Evolutionary conservation across 2,113 vertebrate genomes (phyloP), one percentile per base, ranked within the genome.

Genomic region (Halcyon senegalensis): DNA sequence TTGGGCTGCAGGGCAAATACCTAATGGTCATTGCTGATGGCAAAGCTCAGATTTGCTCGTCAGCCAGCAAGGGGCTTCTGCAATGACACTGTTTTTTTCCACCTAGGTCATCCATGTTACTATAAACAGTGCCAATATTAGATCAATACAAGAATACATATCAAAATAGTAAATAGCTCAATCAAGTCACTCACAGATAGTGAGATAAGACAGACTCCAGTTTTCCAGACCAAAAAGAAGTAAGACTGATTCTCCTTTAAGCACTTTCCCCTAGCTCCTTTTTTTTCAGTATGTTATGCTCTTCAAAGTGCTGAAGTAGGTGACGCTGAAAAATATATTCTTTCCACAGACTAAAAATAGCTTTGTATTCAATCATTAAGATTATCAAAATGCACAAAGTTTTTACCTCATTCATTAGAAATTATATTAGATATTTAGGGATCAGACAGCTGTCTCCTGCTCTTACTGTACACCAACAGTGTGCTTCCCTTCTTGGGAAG

Each of bases 371-470:
- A 25, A 72, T 37, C 66, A 60, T 31, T 44, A 27, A 28, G 14
- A 82, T 14, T n/a, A 76, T 41, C 39, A 72, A 79, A 89, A 63
- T 0, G 0, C 7, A 39, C 11, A 7, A 16, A 18, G 2, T 0
- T n/a, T 59, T 63, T n/a, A 10, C 9, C 28, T 24, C 13, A 66
- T 7, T 10, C 19, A 9, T 41, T 84, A 89, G 30, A 81, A 90
- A 37, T 41, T 33, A 20, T 27, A 33, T 75, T 62, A 44, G 31
- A 20, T 33, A 31, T 24, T 51, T 44, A 9, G 25, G 19, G 19
- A 55, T 72, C 53, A 83, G 77, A 37, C 16, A 84, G 11, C 18
- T 14, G 17, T 68, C 77, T 79, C 16, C 44, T 31, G 7, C 41
- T 87, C 53, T 85, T 43, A 27, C 33, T 66, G 21, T 10, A 56